Percentiles rank a stretch among this genome's conserved stretches.
Evolutionary conservation across 2,888 invertebrate genomes (phyloP).

Genomic region (Cybosia mesomella): DNA sequence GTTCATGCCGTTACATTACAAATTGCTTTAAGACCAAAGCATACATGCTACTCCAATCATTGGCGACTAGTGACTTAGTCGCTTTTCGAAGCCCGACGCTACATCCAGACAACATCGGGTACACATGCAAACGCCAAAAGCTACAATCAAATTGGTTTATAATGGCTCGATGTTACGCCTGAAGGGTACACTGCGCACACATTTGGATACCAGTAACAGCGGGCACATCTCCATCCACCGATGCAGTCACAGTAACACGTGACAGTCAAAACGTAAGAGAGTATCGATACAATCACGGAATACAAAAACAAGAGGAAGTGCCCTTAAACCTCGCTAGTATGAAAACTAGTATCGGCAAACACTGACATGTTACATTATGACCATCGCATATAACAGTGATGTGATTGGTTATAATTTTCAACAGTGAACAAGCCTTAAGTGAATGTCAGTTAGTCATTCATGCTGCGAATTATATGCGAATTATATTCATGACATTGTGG

Average conservation of each 20-base stretch:
- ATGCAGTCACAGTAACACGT: neutral
- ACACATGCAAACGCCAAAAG: too few relatives aligned
- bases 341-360: too few relatives aligned
- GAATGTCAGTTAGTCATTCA: neutral
- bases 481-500: too few relatives aligned
- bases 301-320: neutral
- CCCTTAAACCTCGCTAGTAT: neutral
- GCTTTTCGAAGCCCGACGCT: neutral
- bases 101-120: neutral
- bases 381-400: neutral
- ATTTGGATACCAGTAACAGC: neutral
- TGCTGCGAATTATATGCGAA: too few relatives aligned
- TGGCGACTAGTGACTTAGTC: neutral
- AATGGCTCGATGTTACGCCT: neutral
- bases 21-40: neutral
- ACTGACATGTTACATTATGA: too few relatives aligned
- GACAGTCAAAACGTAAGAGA: neutral
- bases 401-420: too few relatives aligned
- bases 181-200: neutral
- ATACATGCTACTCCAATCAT: neutral
- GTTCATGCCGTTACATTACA: slow-evolving; percentile 3
- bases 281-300: too few relatives aligned
- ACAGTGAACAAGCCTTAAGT: neutral
- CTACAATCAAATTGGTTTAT: too few relatives aligned
- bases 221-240: neutral